Evolutionary conservation across 1,140 invertebrate species (phyloP).

Genomic region (Microplitis mediator): DNA sequence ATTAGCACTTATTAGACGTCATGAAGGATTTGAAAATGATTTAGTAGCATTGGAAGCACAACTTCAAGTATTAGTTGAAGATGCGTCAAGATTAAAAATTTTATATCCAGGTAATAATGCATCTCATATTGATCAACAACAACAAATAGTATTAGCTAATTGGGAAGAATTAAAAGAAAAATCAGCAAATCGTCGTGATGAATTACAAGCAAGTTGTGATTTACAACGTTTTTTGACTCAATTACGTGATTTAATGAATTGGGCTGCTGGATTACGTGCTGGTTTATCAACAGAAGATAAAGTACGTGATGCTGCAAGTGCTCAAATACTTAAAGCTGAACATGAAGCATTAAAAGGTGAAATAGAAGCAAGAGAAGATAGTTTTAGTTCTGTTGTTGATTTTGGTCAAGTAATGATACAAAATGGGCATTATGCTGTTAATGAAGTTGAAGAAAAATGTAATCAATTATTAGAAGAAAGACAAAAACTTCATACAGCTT

Average conservation of each 20-base stretch:
- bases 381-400: constrained; percentile 79
- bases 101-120: constrained; percentile 94
- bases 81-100: constrained; percentile 83
- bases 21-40: constrained; percentile 96
- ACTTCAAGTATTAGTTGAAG: constrained; percentile 88
- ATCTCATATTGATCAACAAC: constrained; percentile 83
- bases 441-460: constrained; percentile 83
- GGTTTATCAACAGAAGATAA: constrained; percentile 84
- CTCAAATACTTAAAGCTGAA: constrained; percentile 85
- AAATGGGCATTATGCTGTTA: constrained; percentile 81
- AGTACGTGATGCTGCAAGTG: constrained; percentile 84
- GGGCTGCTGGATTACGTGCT: constrained; percentile 80
- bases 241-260: constrained; percentile 85
- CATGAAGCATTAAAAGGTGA: constrained; percentile 92
- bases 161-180: constrained; percentile 88
- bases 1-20: constrained; percentile 79
- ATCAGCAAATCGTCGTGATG: constrained; percentile 77
- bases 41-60: constrained; percentile 92
- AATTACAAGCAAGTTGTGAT: constrained; percentile 86
- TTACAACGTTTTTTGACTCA: constrained; percentile 84
- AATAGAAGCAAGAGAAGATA: constrained; percentile 91
- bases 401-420: constrained; percentile 84
- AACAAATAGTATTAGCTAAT: constrained; percentile 81
- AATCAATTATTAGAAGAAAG: constrained; percentile 78
- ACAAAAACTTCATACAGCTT: constrained; percentile 79